These are phyloP conservation scores for Drosophila grimshawi DNA, from an alignment of 1,140 invertebrate genomes.

Conservation along the genomic window DNA sequence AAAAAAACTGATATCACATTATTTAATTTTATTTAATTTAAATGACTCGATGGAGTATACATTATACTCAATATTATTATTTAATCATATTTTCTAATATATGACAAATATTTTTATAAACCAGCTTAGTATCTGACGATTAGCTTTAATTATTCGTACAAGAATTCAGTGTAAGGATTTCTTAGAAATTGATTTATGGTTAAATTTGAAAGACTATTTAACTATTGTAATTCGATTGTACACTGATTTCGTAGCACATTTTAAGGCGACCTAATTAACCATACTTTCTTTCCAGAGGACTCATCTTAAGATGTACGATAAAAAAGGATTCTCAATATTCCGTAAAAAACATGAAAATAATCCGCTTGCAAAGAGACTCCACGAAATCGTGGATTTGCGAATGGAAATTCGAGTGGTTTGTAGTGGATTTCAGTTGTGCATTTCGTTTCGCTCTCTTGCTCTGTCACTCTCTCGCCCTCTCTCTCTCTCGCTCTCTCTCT, in stretches of 20 bases:
- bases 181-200: background rate
- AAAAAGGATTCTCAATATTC: background rate
- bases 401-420: slow-evolving; percentile 17
- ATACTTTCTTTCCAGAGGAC: background rate
- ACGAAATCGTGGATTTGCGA: background rate
- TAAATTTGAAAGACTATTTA: background rate
- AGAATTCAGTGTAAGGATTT: too few relatives aligned
- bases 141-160: too few relatives aligned
- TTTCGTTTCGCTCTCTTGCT: background rate
- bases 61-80: too few relatives aligned
- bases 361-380: background rate
- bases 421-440: slow-evolving; percentile 22
- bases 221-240: background rate
- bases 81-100: too few relatives aligned
- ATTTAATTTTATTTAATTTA: too few relatives aligned
- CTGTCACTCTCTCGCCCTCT: background rate
- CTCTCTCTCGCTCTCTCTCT: background rate
- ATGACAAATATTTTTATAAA: too few relatives aligned
- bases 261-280: background rate
- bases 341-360: background rate
- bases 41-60: too few relatives aligned
- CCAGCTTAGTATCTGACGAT: too few relatives aligned
- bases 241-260: background rate
- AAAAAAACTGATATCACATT: background rate
- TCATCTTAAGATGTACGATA: background rate